Evolutionary conservation across 2,797 vertebrate species (phyloP).

Genomic region (Anguilla anguilla): DNA sequence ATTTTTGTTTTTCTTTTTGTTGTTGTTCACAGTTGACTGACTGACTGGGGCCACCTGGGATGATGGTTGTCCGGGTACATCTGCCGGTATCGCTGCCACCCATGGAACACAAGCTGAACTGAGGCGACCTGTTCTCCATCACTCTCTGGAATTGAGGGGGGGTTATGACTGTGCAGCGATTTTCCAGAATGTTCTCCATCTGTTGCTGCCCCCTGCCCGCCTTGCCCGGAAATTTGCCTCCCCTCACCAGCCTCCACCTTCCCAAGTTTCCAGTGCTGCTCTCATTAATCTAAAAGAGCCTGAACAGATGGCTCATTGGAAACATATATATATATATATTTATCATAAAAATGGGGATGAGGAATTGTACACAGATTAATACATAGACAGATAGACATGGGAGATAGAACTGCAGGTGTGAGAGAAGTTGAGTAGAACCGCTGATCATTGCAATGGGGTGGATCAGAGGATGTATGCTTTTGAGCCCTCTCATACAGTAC

Average conservation of each 20-base stretch:
- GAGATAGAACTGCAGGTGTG: neutral
- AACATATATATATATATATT: slow-evolving; percentile 33
- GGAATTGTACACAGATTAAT: slow-evolving; percentile 50
- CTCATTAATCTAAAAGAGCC: slow-evolving; percentile 59
- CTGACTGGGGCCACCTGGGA: neutral
- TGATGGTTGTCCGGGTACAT: neutral
- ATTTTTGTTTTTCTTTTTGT: neutral
- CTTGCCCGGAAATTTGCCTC: neutral
- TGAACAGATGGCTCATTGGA: slow-evolving; percentile 62
- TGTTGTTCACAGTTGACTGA: slow-evolving; percentile 8
- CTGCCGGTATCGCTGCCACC: neutral
- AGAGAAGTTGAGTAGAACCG: too few species aligned
- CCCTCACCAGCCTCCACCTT: neutral
- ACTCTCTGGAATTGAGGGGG: neutral
- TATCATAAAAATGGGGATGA: slow-evolving; percentile 46
- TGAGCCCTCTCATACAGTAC: too few species aligned
- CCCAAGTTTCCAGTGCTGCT: slow-evolving; percentile 33
- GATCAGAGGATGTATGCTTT: too few species aligned
- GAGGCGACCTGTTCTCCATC: neutral
- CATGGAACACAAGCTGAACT: neutral
- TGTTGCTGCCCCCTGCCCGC: neutral
- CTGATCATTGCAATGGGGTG: too few species aligned
- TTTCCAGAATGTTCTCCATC: neutral
- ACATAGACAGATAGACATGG: neutral
- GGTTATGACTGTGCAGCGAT: too few species aligned